Percentiles rank a stretch among this genome's conserved stretches.
These are phyloP conservation scores for Aproaerema taeniolella DNA, from an alignment of 2,888 invertebrate genomes.

Conservation along the genomic window DNA sequence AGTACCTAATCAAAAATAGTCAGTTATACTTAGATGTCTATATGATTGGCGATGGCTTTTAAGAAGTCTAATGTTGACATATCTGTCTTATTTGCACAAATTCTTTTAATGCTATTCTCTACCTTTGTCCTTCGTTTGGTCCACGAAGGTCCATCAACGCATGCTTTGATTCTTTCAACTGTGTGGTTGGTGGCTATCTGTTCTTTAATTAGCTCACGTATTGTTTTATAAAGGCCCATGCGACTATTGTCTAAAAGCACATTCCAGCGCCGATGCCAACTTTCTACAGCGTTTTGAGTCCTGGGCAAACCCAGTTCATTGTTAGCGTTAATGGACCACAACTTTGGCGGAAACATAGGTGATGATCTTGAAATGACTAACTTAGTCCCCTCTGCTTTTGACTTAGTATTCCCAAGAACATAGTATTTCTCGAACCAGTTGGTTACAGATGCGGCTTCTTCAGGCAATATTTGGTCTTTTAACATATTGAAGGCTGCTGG, in stretches of 20 bases:
- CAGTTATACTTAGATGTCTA: background rate
- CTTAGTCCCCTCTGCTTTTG: background rate
- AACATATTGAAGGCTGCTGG: background rate
- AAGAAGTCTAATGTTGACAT: background rate
- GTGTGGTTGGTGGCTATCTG: background rate
- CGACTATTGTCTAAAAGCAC: background rate
- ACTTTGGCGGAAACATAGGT: background rate
- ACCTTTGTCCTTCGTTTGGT: background rate
- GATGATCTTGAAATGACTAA: background rate
- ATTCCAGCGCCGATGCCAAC: slow-evolving; percentile 4
- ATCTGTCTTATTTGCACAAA: background rate
- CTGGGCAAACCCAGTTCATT: background rate
- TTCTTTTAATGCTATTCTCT: background rate
- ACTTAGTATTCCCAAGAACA: background rate
- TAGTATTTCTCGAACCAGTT: slow-evolving; percentile 1
- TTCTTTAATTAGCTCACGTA: background rate
- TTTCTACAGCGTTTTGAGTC: background rate
- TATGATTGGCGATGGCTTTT: background rate
- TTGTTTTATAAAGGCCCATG: background rate
- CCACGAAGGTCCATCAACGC: too few relatives aligned
- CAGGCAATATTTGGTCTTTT: background rate
- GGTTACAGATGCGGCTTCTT: background rate
- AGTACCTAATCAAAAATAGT: too few relatives aligned
- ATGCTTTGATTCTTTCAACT: background rate
- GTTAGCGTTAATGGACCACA: background rate